These are phyloP conservation scores for Elymnias hypermnestra DNA, from an alignment of 1,140 invertebrate species.

Conservation along the genomic window DNA sequence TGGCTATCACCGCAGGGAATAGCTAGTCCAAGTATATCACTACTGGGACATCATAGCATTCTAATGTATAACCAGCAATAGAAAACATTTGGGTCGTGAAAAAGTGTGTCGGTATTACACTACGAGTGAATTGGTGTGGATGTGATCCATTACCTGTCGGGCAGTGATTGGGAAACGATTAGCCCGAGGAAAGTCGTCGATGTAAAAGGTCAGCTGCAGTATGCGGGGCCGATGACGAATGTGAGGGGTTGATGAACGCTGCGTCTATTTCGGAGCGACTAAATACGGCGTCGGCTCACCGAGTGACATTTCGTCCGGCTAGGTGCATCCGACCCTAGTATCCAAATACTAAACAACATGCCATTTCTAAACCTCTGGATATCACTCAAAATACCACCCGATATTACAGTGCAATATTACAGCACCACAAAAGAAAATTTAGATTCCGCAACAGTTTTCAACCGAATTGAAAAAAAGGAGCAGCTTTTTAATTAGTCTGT, in stretches of 20 bases:
- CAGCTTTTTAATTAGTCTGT: too few relatives aligned
- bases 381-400: too few relatives aligned
- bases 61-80: conserved; percentile 20
- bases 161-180: conserved; percentile 16
- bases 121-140: conserved; percentile 4
- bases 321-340: conserved; percentile 64
- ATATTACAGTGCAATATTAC: too few relatives aligned
- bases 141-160: conserved; percentile 32
- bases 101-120: conserved; percentile 9
- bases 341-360: conserved; percentile 39
- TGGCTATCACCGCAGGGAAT: too few relatives aligned
- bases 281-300: conserved; percentile 61
- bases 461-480: too few relatives aligned
- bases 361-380: conserved; percentile 1
- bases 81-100: conserved; percentile 19
- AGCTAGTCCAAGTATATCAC: too few relatives aligned
- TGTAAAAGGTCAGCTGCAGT: conserved; percentile 46
- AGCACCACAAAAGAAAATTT: too few relatives aligned
- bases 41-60: too few relatives aligned
- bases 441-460: too few relatives aligned
- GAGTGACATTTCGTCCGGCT: conserved; percentile 70
- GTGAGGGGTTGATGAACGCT: conserved; percentile 70
- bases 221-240: conserved; percentile 55
- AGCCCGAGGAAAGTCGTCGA: conserved; percentile 28
- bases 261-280: conserved; percentile 69